Evolutionary conservation across 2,797 vertebrate genomes (phyloP).

Genomic region (Lepilemur ruficaudatus): DNA sequence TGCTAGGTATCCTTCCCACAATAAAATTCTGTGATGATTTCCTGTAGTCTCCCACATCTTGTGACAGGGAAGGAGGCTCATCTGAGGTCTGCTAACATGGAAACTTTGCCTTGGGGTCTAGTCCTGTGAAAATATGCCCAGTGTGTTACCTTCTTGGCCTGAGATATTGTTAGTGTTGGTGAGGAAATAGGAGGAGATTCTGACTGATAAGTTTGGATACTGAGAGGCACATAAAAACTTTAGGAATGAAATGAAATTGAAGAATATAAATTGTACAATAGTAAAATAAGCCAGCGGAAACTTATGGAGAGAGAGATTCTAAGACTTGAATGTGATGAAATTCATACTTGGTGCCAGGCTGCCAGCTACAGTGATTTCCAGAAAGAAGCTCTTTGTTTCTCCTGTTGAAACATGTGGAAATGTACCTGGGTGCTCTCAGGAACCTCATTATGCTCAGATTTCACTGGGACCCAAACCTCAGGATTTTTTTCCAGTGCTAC

Average conservation of each 20-base stretch:
- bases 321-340: neutral
- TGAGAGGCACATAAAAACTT: neutral
- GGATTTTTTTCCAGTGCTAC: neutral
- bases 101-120: neutral
- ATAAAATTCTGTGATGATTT: neutral
- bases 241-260: neutral
- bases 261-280: neutral
- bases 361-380: neutral
- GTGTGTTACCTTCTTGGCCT: neutral
- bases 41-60: neutral
- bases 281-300: slow-evolving; percentile 18
- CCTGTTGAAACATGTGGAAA: neutral
- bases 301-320: neutral
- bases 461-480: neutral
- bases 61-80: neutral
- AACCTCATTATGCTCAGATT: neutral
- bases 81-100: neutral
- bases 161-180: neutral
- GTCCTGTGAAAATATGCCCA: neutral
- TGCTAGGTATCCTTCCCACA: neutral
- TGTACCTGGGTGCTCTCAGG: neutral
- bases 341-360: neutral
- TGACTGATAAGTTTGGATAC: neutral
- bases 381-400: neutral
- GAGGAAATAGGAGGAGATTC: neutral